phyloP scores from a whole-genome alignment of 1,140 invertebrate genomes.

The Adelges cooleyi region DNA sequence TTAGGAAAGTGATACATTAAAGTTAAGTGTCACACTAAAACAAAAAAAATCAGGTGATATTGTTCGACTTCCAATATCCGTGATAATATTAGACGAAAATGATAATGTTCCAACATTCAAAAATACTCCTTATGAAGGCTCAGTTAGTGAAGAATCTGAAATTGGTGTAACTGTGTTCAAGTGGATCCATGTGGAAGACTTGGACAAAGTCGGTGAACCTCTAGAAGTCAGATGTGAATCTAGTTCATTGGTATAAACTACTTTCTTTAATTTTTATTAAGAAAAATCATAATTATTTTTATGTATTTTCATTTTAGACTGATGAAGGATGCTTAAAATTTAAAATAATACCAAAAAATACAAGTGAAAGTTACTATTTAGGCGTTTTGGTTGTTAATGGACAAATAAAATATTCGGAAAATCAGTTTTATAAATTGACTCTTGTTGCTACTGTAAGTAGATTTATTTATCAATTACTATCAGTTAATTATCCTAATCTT shows the following conservation, averaged over 20 bases:
- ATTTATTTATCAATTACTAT: no score
- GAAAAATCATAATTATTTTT: no score
- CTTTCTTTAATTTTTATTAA: no score
- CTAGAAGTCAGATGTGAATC: conserved; percentile 59
- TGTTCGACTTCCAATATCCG: conserved; percentile 60
- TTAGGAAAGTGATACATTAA: conserved; percentile 59
- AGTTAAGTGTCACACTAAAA: conserved; percentile 62
- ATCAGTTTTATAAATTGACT: conserved; percentile 59
- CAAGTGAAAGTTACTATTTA: conserved; percentile 49
- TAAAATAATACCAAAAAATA: conserved; percentile 49
- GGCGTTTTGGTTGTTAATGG: conserved; percentile 54
- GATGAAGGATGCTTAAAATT: conserved; percentile 59
- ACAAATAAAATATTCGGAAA: conserved; percentile 56
- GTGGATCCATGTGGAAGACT: conserved; percentile 60
- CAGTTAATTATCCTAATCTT: no score
- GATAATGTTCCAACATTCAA: conserved; percentile 74
- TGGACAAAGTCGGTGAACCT: conserved; percentile 64
- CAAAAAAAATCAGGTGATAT: conserved; percentile 57
- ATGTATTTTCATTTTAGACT: conserved; percentile 44
- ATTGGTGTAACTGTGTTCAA: conserved; percentile 61
- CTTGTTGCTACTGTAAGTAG: conserved; percentile 56
- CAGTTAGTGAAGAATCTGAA: conserved; percentile 62
- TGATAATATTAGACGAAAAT: conserved; percentile 78
- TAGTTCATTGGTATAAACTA: background rate
- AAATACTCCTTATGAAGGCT: conserved; percentile 66